phyloP scores from a whole-genome alignment of 2,888 invertebrate genomes.

The Osmoderma eremita region DNA sequence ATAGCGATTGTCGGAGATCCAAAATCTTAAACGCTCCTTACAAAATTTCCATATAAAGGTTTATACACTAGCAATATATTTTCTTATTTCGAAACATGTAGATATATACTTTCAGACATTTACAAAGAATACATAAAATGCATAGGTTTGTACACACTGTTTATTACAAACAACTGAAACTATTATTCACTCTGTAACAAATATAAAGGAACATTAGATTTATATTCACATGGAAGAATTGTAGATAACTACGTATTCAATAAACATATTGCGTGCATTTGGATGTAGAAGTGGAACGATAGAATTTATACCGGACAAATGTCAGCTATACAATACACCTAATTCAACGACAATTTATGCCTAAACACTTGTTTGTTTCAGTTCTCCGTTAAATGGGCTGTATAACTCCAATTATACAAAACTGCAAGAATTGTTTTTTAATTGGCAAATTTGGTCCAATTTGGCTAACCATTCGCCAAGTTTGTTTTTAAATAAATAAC shows the following conservation, averaged over 20 bases:
- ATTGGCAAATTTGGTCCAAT: too few species aligned
- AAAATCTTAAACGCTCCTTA: too few species aligned
- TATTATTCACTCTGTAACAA: not conserved
- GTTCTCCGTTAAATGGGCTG: not conserved
- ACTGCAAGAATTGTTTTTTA: not conserved
- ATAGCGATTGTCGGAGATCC: too few species aligned
- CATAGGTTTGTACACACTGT: not conserved
- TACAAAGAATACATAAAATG: too few species aligned
- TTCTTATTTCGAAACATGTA: too few species aligned
- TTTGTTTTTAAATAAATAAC: too few species aligned
- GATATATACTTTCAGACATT: too few species aligned
- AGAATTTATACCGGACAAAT: constrained; percentile 39
- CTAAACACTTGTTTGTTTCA: constrained; percentile 19
- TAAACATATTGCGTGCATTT: constrained; percentile 30
- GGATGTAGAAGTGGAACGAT: constrained; percentile 33
- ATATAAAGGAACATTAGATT: constrained; percentile 13
- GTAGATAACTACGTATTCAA: constrained; percentile 25
- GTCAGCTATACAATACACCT: constrained; percentile 33
- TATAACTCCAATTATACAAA: not conserved
- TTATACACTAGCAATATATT: too few species aligned
- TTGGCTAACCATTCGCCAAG: too few species aligned
- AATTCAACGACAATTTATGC: constrained; percentile 34
- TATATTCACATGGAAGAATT: constrained; percentile 7
- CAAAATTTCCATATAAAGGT: too few species aligned
- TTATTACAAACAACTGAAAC: too few species aligned